Evolutionary conservation across 2,888 invertebrate genomes (phyloP), one percentile per base, ranked within the genome.

Genomic region (Rotaria magnacalcarata): DNA sequence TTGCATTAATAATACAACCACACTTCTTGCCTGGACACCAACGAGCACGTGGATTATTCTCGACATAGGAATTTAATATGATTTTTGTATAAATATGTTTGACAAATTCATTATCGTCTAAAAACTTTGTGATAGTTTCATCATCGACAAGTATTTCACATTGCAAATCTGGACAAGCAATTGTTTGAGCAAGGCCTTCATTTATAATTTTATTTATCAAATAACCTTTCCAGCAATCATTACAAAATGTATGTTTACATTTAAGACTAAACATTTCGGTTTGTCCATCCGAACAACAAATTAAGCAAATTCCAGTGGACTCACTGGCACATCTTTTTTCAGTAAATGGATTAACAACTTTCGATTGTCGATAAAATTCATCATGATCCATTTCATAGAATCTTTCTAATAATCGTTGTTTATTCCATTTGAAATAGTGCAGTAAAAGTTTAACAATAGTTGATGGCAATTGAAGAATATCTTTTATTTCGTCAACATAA

Each of bases 141-240:
- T 80, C 80, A 80, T 80, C 80, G 16, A 80, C 47, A 14, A 80
- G 47, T 47, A 80, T 47, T n/a, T 80, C 80, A 80, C 80, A 80
- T 47, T 80, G 24, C 24, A 19, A 47, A n/a, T 80, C 47, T 47
- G 80, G 80, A 80, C 80, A 80, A 8, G 14, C 24, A 8, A 80
- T 80, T 47, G 80, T 80, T 80, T 80, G 43, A 10, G 47, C 47
- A n/a, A 21, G 80, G n/a, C 80, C 80, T 80, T 80, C 47, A n/a
- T 80, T 47, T n/a, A 47, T 16, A 47, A 80, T 80, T 80, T 80
- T 47, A 80, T 47, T 80, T 11, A 47, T 80, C 47, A 80, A 96
- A 93, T 96, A 96, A 93, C 94, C 94, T 87, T 94, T 94, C 99
- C 99, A 99, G 91, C 99, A 99, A 88, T 95, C 95, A 91, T 94